Percentiles rank a stretch among this genome's conserved stretches.
Conservation (phyloP, 1,140 invertebrate genomes). For the Euwallacea fornicatus region DNA sequence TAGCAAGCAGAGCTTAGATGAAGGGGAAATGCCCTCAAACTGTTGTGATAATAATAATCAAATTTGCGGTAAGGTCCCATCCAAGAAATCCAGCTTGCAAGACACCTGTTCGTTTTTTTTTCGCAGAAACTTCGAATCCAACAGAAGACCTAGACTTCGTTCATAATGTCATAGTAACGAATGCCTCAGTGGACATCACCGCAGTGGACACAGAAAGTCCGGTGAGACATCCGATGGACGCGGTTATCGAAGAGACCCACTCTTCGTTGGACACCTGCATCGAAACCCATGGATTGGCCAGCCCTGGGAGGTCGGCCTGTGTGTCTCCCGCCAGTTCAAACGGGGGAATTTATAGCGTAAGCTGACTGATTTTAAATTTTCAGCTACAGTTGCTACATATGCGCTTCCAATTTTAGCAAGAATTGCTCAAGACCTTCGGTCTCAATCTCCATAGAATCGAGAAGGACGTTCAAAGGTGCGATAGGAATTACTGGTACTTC, state of each 20-base stretch:
- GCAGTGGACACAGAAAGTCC: slow-evolving; percentile 50
- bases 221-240: slow-evolving; percentile 49
- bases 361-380: slow-evolving; percentile 40
- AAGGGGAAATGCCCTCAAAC: too few relatives aligned
- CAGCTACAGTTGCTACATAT: neutral
- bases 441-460: slow-evolving; percentile 92
- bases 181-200: slow-evolving; percentile 65
- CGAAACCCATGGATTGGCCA: slow-evolving; percentile 51
- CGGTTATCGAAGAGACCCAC: slow-evolving; percentile 49
- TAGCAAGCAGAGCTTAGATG: slow-evolving; percentile 9
- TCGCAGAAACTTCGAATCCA: neutral
- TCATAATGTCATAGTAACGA: slow-evolving; percentile 66
- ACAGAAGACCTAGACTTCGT: slow-evolving; percentile 42
- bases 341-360: slow-evolving; percentile 84
- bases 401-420: slow-evolving; percentile 59
- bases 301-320: slow-evolving; percentile 61
- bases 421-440: slow-evolving; percentile 84
- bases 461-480: slow-evolving; percentile 94
- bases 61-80: too few relatives aligned
- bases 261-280: slow-evolving; percentile 47
- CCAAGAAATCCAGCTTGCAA: too few relatives aligned
- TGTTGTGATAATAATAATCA: slow-evolving; percentile 12
- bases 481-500: slow-evolving; percentile 92
- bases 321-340: slow-evolving; percentile 81
- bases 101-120: too few relatives aligned